Evolutionary conservation across 2,797 vertebrate genomes (phyloP), one percentile per base, ranked within the genome.

Genomic region (Melanotaenia boesemani): DNA sequence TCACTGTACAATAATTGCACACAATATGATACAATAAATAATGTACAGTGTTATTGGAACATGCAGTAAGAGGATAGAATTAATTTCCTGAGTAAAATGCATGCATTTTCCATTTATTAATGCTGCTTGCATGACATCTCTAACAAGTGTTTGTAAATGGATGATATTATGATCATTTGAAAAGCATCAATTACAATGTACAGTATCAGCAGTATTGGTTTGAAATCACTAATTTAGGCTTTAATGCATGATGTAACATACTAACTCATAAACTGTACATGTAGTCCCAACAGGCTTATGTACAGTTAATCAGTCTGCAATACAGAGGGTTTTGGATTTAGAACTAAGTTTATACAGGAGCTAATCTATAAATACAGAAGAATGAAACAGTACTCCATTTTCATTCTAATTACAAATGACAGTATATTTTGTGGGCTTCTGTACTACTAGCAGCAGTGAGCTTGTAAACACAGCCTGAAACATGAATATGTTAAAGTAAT

Each of bases 1-100:
- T 82, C 81, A 87, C 83, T 84, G 82, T 90, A 80, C 77, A 68
- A 78, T 82, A 66, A 72, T 84, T 74, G 81, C 71, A 80, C 77
- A 68, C 46, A 26, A 60, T 63, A 66, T 52, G 24, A 67, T 64
- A 63, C 46, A 65, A 72, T 78, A 80, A 71, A 80, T 55, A 32
- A 28, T 76, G 68, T 79, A 77, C 48, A 65, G 71, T 67, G 71
- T 86, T 57, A 75, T 57, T 72, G 67, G 58, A 78, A 67, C 63
- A 28, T 78, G 18, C 18, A 77, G 64, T 60, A 58, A 41, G 76
- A 46, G 10, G 2, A 70, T 62, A 60, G 56, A 79, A 63, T 70
- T 36, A 8, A 80, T 76, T 84, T 70, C 48, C 46, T 80, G 57
- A 79, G 74, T 76, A 70, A 74, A 72, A 79, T 72, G 69, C 76